These are phyloP conservation scores for Chroicocephalus ridibundus DNA, from an alignment of 2,113 vertebrate species.

Conservation along the genomic window DNA sequence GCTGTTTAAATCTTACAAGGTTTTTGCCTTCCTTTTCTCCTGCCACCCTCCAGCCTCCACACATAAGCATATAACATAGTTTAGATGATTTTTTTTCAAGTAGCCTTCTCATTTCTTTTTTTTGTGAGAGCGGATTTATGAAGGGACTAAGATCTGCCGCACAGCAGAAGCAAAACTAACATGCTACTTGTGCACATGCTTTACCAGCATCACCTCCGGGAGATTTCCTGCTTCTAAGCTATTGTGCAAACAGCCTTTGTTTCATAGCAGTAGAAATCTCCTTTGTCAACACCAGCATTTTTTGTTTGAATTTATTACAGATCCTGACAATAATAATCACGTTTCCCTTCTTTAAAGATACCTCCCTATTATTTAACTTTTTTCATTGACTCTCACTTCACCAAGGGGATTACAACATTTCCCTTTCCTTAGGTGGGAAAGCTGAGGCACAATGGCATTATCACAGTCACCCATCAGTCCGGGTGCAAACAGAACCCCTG, in stretches of 20 bases:
- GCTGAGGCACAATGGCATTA: background rate
- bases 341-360: background rate
- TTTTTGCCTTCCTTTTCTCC: background rate
- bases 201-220: background rate
- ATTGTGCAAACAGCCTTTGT: background rate
- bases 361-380: background rate
- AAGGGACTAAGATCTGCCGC: background rate
- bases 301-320: background rate
- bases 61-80: background rate
- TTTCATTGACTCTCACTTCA: background rate
- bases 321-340: background rate
- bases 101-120: background rate
- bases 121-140: background rate
- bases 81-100: background rate
- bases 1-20: background rate
- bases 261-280: conserved; percentile 2
- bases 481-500: rapidly evolving
- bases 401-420: background rate
- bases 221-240: background rate
- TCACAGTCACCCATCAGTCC: background rate
- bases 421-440: background rate
- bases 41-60: background rate
- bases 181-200: background rate
- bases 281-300: conserved; percentile 22
- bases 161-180: background rate